These are phyloP conservation scores for Drosophila demipolita DNA, from an alignment of 2,888 invertebrate genomes.

Conservation along the genomic window DNA sequence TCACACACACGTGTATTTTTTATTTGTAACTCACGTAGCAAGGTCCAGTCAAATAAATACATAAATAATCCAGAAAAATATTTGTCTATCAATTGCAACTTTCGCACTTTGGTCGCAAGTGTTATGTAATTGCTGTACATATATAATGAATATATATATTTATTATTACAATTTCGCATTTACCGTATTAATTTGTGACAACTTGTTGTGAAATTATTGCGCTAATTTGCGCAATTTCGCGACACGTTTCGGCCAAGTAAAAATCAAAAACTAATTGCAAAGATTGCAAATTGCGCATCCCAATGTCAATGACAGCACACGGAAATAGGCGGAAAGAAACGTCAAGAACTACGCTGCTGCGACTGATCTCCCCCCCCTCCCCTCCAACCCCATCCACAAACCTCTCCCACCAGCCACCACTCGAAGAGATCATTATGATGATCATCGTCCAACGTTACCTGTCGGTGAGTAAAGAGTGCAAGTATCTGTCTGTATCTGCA, in stretches of 20 bases:
- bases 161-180: constrained; percentile 19
- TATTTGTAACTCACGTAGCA: constrained; percentile 24
- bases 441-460: constrained; percentile 7
- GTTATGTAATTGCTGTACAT: constrained; percentile 19
- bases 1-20: not conserved
- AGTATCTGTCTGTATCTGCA: not conserved
- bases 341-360: constrained; percentile 29
- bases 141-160: not conserved
- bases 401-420: not conserved
- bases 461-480: constrained; percentile 12
- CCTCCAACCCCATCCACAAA: not conserved
- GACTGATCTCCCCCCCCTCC: not conserved
- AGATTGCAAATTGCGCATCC: constrained; percentile 53
- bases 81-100: constrained; percentile 8
- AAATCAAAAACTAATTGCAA: constrained; percentile 66
- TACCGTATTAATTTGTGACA: constrained; percentile 52
- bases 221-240: constrained; percentile 43
- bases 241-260: constrained; percentile 61
- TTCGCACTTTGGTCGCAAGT: not conserved
- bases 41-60: constrained; percentile 17
- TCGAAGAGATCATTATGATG: constrained; percentile 16
- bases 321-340: constrained; percentile 23
- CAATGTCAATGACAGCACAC: constrained; percentile 71
- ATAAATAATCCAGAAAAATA: constrained; percentile 2
- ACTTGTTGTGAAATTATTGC: constrained; percentile 25